A percentile compares a stretch with the other conserved stretches of the same genome.
phyloP scores from a whole-genome alignment of 2,888 invertebrate genomes.

The Drosophila koepferae region DNA sequence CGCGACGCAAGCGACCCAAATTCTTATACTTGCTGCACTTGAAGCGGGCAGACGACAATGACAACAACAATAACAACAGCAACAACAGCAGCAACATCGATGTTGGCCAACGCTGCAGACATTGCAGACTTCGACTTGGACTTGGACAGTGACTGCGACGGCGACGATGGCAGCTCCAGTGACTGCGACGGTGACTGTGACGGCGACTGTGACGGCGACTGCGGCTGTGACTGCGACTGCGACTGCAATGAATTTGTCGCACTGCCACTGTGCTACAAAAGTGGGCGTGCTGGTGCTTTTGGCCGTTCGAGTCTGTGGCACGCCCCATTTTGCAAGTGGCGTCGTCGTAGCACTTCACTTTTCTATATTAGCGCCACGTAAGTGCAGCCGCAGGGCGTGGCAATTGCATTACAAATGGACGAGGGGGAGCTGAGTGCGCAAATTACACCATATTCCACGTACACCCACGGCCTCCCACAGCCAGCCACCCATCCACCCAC shows the following conservation, averaged over 20 bases:
- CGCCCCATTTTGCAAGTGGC: slow-evolving; percentile 68
- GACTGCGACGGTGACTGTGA: slow-evolving; percentile 15
- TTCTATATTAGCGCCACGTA: slow-evolving; percentile 75
- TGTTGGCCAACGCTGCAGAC: slow-evolving; percentile 57
- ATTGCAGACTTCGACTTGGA: slow-evolving; percentile 35
- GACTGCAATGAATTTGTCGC: slow-evolving; percentile 70
- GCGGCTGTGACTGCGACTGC: slow-evolving; percentile 42
- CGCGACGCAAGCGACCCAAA: slow-evolving; percentile 68
- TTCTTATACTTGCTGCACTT: slow-evolving; percentile 55
- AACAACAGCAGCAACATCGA: slow-evolving; percentile 25
- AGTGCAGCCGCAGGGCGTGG: slow-evolving; percentile 73
- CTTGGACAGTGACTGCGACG: background rate
- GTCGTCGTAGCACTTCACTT: slow-evolving; percentile 71
- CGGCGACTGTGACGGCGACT: slow-evolving; percentile 36
- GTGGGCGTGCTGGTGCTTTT: slow-evolving; percentile 46
- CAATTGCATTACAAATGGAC: slow-evolving; percentile 68
- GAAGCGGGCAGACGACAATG: slow-evolving; percentile 49
- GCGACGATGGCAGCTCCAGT: too few species aligned
- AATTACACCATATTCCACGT: slow-evolving; percentile 21
- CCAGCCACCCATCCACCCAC: background rate
- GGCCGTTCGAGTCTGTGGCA: slow-evolving; percentile 25
- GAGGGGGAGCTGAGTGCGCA: slow-evolving; percentile 38
- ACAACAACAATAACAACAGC: slow-evolving; percentile 29
- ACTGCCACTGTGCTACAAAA: slow-evolving; percentile 49
- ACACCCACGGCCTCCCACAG: background rate